Base-by-base conservation (phyloP, 2,888 invertebrate genomes). In the Vandiemenella viatica region DNA sequence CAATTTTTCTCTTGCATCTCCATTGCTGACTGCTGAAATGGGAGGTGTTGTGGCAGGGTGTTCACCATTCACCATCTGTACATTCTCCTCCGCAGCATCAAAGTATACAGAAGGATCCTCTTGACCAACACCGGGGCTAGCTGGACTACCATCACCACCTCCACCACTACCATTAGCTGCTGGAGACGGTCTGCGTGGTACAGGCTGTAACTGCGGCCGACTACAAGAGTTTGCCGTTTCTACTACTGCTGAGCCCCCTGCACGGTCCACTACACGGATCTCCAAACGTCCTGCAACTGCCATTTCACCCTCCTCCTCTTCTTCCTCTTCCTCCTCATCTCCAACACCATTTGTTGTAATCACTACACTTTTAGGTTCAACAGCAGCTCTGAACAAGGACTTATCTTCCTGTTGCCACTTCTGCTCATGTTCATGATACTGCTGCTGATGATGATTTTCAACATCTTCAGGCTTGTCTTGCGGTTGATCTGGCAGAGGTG, bases 31-130 rank as follows among this genome's bases (percentile, higher is more conserved):
- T n/a, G n/a, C n/a, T n/a, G n/a, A n/a, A n/a, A n/a, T n/a, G n/a
- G n/a, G n/a, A n/a, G n/a, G n/a, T n/a, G n/a, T n/a, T n/a, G n/a
- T n/a, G n/a, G n/a, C n/a, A n/a, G n/a, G n/a, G n/a, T n/a, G n/a
- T n/a, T n/a, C n/a, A 13, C 32, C 32, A 32, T 32, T 32, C 10
- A 10, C n/a, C 10, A 32, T n/a, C 3, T n/a, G 13, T 13, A 32
- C n/a, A n/a, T 32, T 32, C n/a, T 32, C 32, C 32, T 75, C 83
- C 1, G 83, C 78, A 4, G 85, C 85, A 68, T 87, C 86, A 63
- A 83, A 86, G 65, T 87, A 87, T 15, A 85, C 71, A 6, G 86
- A 85, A 6, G 79, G 72, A 52, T 86, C 86, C 48, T 85, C 85
- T 54, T 74, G 71, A 57, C 77, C 79, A 21, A 76, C 73, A 69